These are phyloP conservation scores for Callyntrura sp. DNA, from an alignment of 2,888 invertebrate species.

Conservation along the genomic window DNA sequence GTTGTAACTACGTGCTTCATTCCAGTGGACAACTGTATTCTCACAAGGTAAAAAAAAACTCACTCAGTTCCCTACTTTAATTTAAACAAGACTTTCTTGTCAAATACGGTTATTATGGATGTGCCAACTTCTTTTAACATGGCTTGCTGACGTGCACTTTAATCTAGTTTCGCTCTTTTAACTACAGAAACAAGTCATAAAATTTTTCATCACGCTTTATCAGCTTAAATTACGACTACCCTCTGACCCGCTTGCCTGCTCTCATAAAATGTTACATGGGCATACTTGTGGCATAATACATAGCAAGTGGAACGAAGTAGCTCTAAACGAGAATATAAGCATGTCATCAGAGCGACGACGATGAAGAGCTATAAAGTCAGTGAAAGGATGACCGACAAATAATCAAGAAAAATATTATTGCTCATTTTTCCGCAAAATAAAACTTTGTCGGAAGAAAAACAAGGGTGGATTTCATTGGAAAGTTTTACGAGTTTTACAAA, in stretches of 20 bases:
- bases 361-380: background rate
- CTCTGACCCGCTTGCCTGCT: slow-evolving; percentile 41
- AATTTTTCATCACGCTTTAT: slow-evolving; percentile 63
- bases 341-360: slow-evolving; percentile 1
- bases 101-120: slow-evolving; percentile 14
- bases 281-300: background rate
- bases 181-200: slow-evolving; percentile 53
- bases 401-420: slow-evolving; percentile 31
- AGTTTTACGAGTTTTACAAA: slow-evolving; percentile 17
- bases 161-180: slow-evolving; percentile 50
- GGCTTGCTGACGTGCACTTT: slow-evolving; percentile 27
- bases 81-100: background rate
- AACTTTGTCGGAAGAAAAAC: slow-evolving; percentile 35
- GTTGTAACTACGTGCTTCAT: slow-evolving; percentile 98
- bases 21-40: slow-evolving; percentile 98
- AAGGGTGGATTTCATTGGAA: slow-evolving; percentile 14
- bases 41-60: slow-evolving; percentile 89
- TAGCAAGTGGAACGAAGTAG: slow-evolving; percentile 44
- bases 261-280: slow-evolving; percentile 50
- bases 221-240: slow-evolving; percentile 45
- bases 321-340: background rate
- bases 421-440: slow-evolving; percentile 39
- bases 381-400: slow-evolving; percentile 35
- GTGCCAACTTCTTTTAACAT: slow-evolving; percentile 44
- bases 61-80: background rate